Evolutionary conservation across 2,888 invertebrate genomes (phyloP), one percentile per base, ranked within the genome.

Genomic region (Parascotia fuliginaria): DNA sequence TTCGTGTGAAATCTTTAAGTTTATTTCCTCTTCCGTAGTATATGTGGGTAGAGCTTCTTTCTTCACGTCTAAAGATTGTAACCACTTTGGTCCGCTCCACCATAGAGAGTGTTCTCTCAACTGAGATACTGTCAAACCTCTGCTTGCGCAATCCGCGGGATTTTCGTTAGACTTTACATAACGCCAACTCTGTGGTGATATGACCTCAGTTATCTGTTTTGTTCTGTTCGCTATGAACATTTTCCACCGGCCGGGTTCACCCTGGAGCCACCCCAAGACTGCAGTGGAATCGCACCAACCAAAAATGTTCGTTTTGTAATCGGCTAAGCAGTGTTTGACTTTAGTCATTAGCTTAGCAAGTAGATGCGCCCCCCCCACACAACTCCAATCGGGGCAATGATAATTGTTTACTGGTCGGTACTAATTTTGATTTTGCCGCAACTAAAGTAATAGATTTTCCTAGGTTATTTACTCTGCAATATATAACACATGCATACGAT

Each of bases 101-200:
- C 47, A 42, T 2, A 47, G 15, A 0, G 16, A 9, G 11, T 47
- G 31, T 12, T 47, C 9, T 9, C 2, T 9, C 14, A 42, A 22
- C 9, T 47, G 36, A 2, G 22, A 2, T 2, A 29, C 36, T 7
- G 31, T 9, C 41, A 13, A 3, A 11, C 47, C 3, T n/a, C 47
- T n/a, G 36, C 41, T 42, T 1, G 31, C 37, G 24, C 41, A 42
- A 14, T 47, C 41, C 6, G 41, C 47, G 19, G 47, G 41, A 11
- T 47, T 47, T 31, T 47, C 47, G 1, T 36, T 29, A 0, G 47
- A 47, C 16, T 37, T 41, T 2, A 47, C 16, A 14, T 47, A 47
- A 0, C 24, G 29, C 37, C 27, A 48, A 1, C 24, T 12, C 9
- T 19, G 7, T n/a, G 15, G 13, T 1, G 36, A 31, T 0, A 44